Percentiles rank a stretch among this genome's conserved stretches.
These are phyloP conservation scores for Biston stratarius DNA, from an alignment of 2,888 invertebrate species.

Conservation along the genomic window DNA sequence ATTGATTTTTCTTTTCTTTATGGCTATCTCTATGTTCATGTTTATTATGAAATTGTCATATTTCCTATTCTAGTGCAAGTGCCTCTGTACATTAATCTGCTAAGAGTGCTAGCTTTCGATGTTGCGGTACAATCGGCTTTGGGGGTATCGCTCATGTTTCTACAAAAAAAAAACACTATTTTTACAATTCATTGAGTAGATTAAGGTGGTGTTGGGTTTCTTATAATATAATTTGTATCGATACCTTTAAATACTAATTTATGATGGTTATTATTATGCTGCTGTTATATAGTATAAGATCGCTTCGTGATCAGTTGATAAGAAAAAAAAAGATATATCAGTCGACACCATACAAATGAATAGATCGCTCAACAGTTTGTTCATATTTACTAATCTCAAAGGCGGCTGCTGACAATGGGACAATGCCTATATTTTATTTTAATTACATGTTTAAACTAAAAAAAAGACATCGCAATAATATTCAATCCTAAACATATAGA, in stretches of 20 bases:
- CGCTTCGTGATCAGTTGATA: too few species aligned
- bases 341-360: too few species aligned
- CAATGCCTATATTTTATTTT: background rate
- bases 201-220: constrained; percentile 7
- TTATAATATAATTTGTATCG: background rate
- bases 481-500: too few species aligned
- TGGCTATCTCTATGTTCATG: background rate
- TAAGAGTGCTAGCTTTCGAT: constrained; percentile 2
- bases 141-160: too few species aligned
- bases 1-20: background rate
- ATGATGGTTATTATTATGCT: background rate
- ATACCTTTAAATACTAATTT: background rate
- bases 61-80: background rate
- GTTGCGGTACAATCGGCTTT: background rate
- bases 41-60: background rate
- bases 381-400: too few species aligned
- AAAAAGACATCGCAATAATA: too few species aligned
- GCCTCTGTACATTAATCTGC: background rate
- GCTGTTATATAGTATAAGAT: too few species aligned
- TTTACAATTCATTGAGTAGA: background rate
- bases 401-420: too few species aligned
- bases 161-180: background rate
- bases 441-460: too few species aligned
- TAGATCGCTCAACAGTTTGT: too few species aligned
- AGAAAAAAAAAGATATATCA: too few species aligned